Base-by-base conservation (phyloP, 2,888 invertebrate genomes). In the Strigamia transsilvanica region DNA sequence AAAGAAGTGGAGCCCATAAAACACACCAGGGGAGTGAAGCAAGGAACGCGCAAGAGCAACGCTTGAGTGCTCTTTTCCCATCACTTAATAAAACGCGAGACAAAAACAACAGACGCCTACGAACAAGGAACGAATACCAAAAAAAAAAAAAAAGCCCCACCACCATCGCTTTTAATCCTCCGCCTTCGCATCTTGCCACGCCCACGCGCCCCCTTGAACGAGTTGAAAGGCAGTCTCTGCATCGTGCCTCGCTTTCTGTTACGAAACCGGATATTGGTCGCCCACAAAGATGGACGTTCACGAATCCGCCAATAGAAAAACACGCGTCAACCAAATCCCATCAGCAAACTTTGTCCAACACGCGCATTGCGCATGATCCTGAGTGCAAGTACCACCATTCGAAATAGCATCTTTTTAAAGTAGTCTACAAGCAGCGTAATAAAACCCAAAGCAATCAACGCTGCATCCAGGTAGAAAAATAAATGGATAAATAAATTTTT, bases 1-100 rank as follows among this genome's bases (percentile, higher is more conserved):
- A 73, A 73, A 73, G 73, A 73, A 73, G 73, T 73, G 73, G 73
- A 73, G 73, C 73, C 73, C 73, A 73, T 73, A 73, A 73, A 73
- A 73, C 73, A 73, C 73, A 73, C 73, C 73, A 73, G 73, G 73
- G 73, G 73, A 73, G 73, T 32, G 32, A 73, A 32, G 73, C 73
- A 73, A 73, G 73, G 73, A 73, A 73, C 73, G 73, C 73, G 73
- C 73, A 4, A 73, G 73, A 73, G 73, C 73, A 73, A 73, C 73
- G 73, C 73, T 73, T 73, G 73, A 73, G 73, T 73, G 73, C 73
- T 73, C 73, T 73, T 73, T 73, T 73, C 73, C 73, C 73, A 73
- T 73, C 73, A 73, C 73, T 73, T 73, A 73, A 73, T 73, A 73
- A 73, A 73, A 73, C 73, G 73, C 73, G 73, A 73, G 73, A 73